phyloP scores from a whole-genome alignment of 2,113 vertebrate species.

The Ammodytes marinus region DNA sequence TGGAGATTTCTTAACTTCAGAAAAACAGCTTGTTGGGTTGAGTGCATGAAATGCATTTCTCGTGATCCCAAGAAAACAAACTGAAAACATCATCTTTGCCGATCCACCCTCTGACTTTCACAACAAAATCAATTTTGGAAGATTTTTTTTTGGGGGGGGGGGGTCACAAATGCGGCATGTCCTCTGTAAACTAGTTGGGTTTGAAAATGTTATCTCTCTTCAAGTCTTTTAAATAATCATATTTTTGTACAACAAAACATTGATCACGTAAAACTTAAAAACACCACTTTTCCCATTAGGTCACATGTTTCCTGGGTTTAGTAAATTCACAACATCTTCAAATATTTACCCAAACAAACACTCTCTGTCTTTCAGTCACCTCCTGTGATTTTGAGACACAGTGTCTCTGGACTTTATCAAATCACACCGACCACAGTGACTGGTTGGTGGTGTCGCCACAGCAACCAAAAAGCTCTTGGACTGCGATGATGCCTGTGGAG shows the following conservation, averaged over 20 bases:
- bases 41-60: slow-evolving; percentile 15
- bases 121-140: not conserved
- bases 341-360: not conserved
- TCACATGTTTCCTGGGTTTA: not conserved
- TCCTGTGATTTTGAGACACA: slow-evolving; percentile 85
- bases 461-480: slow-evolving; percentile 38
- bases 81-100: not conserved
- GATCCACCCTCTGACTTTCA: not conserved
- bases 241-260: not conserved
- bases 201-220: not conserved
- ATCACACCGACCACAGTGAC: slow-evolving; percentile 75
- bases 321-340: not conserved
- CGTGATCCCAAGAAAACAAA: not conserved
- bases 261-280: not conserved
- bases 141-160: not conserved
- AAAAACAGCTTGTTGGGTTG: not conserved
- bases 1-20: not conserved
- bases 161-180: not conserved
- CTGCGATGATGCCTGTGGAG: slow-evolving; percentile 52
- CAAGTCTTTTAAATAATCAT: not conserved
- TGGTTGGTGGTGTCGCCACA: slow-evolving; percentile 80
- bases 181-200: not conserved
- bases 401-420: slow-evolving; percentile 83
- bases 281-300: not conserved
- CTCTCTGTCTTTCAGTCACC: slow-evolving; percentile 60